Evolutionary conservation across 2,888 invertebrate species (phyloP), one percentile per base, ranked within the genome.

Genomic region (Cerastis rubricosa): DNA sequence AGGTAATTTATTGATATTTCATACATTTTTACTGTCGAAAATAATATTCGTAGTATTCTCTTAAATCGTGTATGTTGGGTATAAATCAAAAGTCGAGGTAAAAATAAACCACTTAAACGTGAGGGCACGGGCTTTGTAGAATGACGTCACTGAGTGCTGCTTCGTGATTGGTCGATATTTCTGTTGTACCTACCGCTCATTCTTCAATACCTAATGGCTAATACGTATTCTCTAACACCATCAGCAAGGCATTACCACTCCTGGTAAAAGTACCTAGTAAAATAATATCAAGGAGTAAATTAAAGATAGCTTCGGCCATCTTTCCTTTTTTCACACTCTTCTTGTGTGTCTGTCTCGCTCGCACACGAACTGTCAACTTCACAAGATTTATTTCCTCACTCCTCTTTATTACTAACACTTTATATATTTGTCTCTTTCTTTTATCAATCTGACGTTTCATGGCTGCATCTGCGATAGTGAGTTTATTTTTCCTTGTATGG

Each of bases 161-260:
- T 70, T 67, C 76, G 70, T 64, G 76, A 86, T 89, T 88, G 86
- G 85, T 67, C 22, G 82, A 84, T 90, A 89, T 89, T 88, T 90
- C 82, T 61, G 83, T 45, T 68, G 59, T 73, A 40, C 51, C 49
- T 65, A 80, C 74, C 78, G 43, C 70, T 69, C 71, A 80, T 79
- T 80, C 49, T 63, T 79, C 61, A 76, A 81, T 87, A 71, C 51
- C 49, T 80, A 77, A 83, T 78, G 65, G 45, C 64, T 67, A 75
- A n/a, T 22, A 11, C 57, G 25, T 47, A 59, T 73, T 69, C 19
- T 70, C 35, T 49, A 35, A 82, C 63, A 83, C 78, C 25, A 71
- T 63, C 40, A 73, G 49, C 54, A 70, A 40, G 19, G n/a, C n/a
- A 29, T 64, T 45, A 14, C 19, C 35, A 57, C 51, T 54, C 17